A percentile compares a stretch with the other conserved stretches of the same genome.
Evolutionary conservation across 1,140 invertebrate species (phyloP).

Genomic region (Araneus ventricosus): DNA sequence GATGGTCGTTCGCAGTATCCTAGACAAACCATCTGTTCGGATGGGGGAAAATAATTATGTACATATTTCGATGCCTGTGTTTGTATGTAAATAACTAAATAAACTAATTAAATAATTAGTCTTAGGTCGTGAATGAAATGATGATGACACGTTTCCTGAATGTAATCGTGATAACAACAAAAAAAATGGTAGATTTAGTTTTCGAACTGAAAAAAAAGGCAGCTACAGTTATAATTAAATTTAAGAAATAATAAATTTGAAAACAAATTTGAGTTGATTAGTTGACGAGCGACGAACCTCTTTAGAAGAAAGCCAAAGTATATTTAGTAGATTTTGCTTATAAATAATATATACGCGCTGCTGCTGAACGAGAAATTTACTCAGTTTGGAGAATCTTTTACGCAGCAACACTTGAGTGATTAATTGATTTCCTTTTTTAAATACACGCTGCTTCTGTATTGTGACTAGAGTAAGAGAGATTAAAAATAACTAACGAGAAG

Average conservation of each 20-base stretch:
- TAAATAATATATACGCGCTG: constrained; percentile 30
- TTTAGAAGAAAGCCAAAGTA: constrained; percentile 70
- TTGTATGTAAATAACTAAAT: constrained; percentile 66
- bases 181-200: constrained; percentile 66
- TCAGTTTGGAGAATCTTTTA: constrained; percentile 31
- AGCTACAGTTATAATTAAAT: constrained; percentile 69
- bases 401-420: constrained; percentile 42
- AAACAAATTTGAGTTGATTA: constrained; percentile 60
- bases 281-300: constrained; percentile 53
- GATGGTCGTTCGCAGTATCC: constrained; percentile 74
- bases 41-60: constrained; percentile 74
- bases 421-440: constrained; percentile 11
- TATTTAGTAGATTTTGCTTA: constrained; percentile 74
- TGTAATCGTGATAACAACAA: constrained; percentile 64
- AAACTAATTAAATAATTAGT: constrained; percentile 64
- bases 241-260: constrained; percentile 37
- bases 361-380: not conserved
- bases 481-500: not conserved
- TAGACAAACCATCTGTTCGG: constrained; percentile 74
- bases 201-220: constrained; percentile 66
- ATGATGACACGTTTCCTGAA: constrained; percentile 51
- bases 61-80: constrained; percentile 70
- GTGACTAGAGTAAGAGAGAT: not conserved
- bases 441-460: constrained; percentile 21
- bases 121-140: constrained; percentile 47